phyloP scores from a whole-genome alignment of 2,888 invertebrate species.

The Deilephila porcellus region DNA sequence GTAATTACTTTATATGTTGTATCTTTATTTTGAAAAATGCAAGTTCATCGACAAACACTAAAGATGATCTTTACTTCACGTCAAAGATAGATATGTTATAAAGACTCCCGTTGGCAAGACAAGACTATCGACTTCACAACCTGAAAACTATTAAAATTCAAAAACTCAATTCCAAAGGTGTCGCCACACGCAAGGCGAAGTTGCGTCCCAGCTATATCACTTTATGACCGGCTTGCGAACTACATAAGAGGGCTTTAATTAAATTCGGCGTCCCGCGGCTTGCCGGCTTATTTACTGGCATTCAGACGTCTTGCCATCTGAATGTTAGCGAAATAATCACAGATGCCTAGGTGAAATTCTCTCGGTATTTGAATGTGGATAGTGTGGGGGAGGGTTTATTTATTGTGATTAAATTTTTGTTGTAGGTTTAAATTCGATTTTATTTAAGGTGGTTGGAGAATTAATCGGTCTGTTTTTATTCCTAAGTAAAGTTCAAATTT shows the following conservation, averaged over 20 bases:
- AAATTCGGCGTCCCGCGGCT: slow-evolving; percentile 50
- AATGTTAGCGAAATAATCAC: slow-evolving; percentile 10
- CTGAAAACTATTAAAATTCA: neutral
- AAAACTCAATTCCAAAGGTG: neutral
- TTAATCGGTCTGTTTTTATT: neutral
- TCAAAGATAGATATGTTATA: no score
- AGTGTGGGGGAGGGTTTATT: neutral
- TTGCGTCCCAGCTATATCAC: slow-evolving; percentile 40
- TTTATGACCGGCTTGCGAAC: slow-evolving; percentile 47
- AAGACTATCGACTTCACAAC: no score
- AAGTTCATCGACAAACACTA: no score
- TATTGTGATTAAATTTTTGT: neutral
- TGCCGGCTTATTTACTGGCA: slow-evolving; percentile 26
- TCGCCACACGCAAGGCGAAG: neutral
- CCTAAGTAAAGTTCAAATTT: no score
- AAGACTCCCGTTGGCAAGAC: no score
- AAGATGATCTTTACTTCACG: no score
- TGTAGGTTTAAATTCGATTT: neutral
- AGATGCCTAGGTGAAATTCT: slow-evolving; percentile 16
- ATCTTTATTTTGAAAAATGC: no score
- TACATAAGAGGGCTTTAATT: slow-evolving; percentile 54
- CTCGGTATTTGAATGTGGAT: neutral
- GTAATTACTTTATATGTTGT: no score
- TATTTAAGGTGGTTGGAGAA: neutral
- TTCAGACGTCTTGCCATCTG: neutral